Evolutionary conservation across 2,888 invertebrate species (phyloP).

Genomic region (Caenorhabditis sinica): DNA sequence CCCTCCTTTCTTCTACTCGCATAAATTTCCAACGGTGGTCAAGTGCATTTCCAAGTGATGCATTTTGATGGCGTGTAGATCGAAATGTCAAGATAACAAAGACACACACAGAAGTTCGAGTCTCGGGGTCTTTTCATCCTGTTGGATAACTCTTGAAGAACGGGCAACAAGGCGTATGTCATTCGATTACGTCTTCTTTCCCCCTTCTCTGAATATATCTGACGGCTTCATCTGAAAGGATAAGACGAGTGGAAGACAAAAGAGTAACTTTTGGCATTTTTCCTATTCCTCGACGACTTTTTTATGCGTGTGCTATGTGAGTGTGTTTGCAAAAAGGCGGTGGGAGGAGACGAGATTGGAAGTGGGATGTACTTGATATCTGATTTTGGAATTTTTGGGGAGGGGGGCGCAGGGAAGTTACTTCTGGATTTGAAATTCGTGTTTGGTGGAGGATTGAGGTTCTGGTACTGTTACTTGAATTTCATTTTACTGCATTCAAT

Average conservation of each 20-base stretch:
- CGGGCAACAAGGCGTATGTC: constrained; percentile 56
- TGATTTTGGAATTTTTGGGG: constrained; percentile 25
- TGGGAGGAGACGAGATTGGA: constrained; percentile 10
- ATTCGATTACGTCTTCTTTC: constrained; percentile 48
- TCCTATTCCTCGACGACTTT: constrained; percentile 19
- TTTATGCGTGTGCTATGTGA: constrained; percentile 11
- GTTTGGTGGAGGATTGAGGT: neutral
- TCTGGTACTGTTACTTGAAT: neutral
- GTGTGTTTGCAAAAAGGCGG: constrained; percentile 11
- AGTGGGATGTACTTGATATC: constrained; percentile 26
- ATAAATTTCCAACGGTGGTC: constrained; percentile 45
- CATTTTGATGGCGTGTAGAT: constrained; percentile 38
- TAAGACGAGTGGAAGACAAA: constrained; percentile 25
- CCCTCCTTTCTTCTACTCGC: neutral
- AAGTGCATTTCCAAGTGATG: constrained; percentile 52
- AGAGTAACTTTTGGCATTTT: constrained; percentile 49
- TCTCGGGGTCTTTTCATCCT: neutral
- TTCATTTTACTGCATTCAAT: no score
- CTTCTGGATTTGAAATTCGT: neutral
- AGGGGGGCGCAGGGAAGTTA: neutral
- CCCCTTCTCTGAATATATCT: constrained; percentile 18
- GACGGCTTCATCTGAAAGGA: constrained; percentile 53
- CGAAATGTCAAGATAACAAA: constrained; percentile 42
- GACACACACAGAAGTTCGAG: constrained; percentile 21
- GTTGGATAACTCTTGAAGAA: constrained; percentile 24